Evolutionary conservation across 1,140 invertebrate genomes (phyloP), one percentile per base, ranked within the genome.

Genomic region (Oryzaephilus surinamensis): DNA sequence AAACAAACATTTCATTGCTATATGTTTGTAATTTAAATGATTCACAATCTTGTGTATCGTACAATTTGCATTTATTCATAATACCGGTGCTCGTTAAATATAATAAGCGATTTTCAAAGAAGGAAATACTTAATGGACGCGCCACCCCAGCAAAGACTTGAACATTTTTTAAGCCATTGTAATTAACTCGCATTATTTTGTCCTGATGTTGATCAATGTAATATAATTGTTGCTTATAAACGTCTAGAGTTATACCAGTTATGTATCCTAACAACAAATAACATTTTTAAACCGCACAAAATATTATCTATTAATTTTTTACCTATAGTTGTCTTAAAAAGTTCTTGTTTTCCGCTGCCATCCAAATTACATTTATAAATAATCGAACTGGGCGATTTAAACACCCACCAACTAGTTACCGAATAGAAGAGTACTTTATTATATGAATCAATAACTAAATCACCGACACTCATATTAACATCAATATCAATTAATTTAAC

Each of bases 201-300:
- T 68, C 71, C 7, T 55, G 53, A 55, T 68, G 73, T 42, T 73
- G 62, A 55, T 85, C 82, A 0, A 72, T 66, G 58, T 76, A 82
- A 54, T 86, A 90, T 1, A 90, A 50, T 23, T 67, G 52, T 40
- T 69, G 65, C 39, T 71, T 74, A 38, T 77, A 69, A 31, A 72
- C 64, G 65, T 89, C 83, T 19, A 73, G 67, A 1, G 79, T 66
- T 0, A 90, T 44, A 0, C 78, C 78, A 2, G 69, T 70, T 8
- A 86, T 74, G 51, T 74, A 70, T n/a, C n/a, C n/a, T n/a, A n/a
- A 6, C 67, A 61, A n/a, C 67, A 35, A 41, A 53, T 54, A 6
- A 55, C 48, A 16, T 54, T 48, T 24, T 64, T 52, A 3, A 75
- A 55, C 11, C 41, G 46, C 15, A 48, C 63, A 14, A 62, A 48